A percentile compares a stretch with the other conserved stretches of the same genome.
phyloP scores from a whole-genome alignment of 2,113 vertebrate genomes.

The Strigops habroptila region DNA sequence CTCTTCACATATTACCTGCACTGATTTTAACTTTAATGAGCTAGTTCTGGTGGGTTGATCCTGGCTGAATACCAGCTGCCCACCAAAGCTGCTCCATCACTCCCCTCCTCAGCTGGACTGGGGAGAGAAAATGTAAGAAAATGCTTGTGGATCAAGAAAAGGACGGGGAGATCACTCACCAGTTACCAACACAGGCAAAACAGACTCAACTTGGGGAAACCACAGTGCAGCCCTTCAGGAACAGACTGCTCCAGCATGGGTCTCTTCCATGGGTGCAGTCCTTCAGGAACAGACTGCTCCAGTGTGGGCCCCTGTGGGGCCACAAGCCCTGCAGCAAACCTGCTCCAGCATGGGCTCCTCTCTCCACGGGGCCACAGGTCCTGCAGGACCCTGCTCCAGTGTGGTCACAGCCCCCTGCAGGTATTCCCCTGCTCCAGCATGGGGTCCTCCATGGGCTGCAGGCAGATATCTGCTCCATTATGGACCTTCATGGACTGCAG shows the following conservation, averaged over 20 bases:
- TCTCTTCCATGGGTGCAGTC: background rate
- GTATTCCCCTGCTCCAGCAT: rapidly evolving
- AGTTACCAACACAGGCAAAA: rapidly evolving
- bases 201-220: background rate
- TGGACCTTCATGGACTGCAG: background rate
- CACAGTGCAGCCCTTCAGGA: background rate
- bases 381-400: background rate
- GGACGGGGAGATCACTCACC: background rate
- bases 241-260: background rate
- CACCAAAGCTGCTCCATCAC: background rate
- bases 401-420: background rate
- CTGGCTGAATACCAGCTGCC: background rate
- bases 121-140: background rate
- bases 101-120: background rate
- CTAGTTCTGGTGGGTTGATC: background rate
- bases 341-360: background rate
- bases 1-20: background rate
- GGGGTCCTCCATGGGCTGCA: background rate
- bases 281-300: background rate
- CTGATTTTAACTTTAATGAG: background rate
- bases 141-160: background rate
- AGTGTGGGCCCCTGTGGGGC: rapidly evolving
- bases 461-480: background rate
- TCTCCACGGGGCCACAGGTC: background rate
- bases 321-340: background rate